These are phyloP conservation scores for Liasis olivaceus DNA, from an alignment of 2,797 vertebrate genomes.

Conservation along the genomic window DNA sequence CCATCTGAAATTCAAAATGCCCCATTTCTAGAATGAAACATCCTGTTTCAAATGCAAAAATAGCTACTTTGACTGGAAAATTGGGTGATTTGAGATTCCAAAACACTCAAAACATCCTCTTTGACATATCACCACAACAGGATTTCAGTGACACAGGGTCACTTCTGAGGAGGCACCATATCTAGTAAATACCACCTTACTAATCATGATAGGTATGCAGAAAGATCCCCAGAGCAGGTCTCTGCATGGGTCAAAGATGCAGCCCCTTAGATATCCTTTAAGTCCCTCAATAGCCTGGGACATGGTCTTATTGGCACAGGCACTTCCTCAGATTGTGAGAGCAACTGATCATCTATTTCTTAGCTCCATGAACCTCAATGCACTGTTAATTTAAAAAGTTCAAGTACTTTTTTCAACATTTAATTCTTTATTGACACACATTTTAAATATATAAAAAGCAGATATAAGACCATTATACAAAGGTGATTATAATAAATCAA, in stretches of 20 bases:
- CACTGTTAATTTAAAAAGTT: background rate
- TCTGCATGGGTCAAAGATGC: background rate
- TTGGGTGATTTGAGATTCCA: background rate
- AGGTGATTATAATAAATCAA: background rate
- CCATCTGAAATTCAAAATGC: background rate
- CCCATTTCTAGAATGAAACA: background rate
- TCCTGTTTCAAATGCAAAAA: background rate
- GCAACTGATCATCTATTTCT: background rate
- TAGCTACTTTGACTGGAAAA: background rate
- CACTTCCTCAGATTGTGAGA: background rate
- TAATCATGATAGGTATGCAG: background rate
- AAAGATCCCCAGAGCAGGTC: background rate
- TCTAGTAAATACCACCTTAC: background rate
- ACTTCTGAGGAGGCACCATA: background rate
- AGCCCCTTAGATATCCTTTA: background rate
- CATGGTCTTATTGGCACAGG: background rate
- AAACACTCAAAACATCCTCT: background rate
- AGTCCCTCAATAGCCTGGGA: background rate
- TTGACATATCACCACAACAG: background rate
- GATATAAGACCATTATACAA: background rate
- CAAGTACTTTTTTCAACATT: background rate
- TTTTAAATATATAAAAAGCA: constrained; percentile 4
- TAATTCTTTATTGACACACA: background rate
- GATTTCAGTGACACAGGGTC: background rate
- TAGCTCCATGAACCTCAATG: background rate